Evolutionary conservation across 2,888 invertebrate genomes (phyloP), one percentile per base, ranked within the genome.

Genomic region (Lagria hirta): DNA sequence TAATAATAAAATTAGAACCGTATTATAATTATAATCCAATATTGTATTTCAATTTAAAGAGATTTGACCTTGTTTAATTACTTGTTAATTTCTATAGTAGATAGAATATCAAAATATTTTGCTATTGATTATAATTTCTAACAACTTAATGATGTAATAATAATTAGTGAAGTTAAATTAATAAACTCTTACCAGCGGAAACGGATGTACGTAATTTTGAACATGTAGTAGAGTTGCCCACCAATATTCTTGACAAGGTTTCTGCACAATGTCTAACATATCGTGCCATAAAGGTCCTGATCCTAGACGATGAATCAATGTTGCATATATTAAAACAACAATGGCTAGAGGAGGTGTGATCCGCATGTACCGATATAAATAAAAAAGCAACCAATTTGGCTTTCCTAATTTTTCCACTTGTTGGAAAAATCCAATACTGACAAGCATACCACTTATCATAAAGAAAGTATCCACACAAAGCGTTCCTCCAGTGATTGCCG

Each of bases 391-490:
- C 42, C 71, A 56, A 47, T 73, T 73, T 13, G 73, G 64, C 4
- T 45, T 51, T 8, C 58, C 58, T 2, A 62, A 62, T 24, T 61
- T 66, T 10, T 62, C 54, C 46, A 66, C 58, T 46, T 67, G 58
- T 33, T 68, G 65, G n/a, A 73, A 57, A 34, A 72, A 66, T 3
- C 68, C 49, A 46, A 71, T 70, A 3, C 70, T 55, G 11, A 72
- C 67, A 8, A 75, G 54, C 43, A 74, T 61, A 4, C 74, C 75
- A 45, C 72, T 71, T 5, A 75, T 45, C 21, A 71, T 59, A 47
- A 75, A 73, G 57, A 75, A 75, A 2, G 74, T 68, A 52, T 75
- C 75, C 0, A 74, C 74, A 1, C 71, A 62, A 26, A 75, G 65
- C 1, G 73, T 69, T 0, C 70, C 73, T 36, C 70, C 70, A 2